Conservation (phyloP, 2,113 vertebrate genomes). For the Gopherus flavomarginatus region DNA sequence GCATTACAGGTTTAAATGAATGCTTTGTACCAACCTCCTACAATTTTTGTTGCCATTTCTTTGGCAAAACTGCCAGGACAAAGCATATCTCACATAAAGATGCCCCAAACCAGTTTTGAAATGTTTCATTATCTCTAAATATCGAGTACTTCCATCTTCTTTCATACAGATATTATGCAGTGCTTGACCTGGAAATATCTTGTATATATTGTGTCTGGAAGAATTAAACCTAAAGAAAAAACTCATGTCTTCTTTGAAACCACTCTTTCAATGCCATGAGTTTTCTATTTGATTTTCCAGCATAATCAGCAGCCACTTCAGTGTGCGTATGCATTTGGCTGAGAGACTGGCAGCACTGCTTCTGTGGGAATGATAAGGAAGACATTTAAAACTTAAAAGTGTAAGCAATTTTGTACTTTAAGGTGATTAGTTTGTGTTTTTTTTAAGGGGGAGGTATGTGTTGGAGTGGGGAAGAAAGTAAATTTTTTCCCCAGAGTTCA, state of each 20-base stretch:
- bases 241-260: neutral
- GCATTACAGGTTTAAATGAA: slow-evolving; percentile 29
- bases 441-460: neutral
- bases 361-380: neutral
- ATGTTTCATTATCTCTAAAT: neutral
- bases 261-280: fast-evolving
- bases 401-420: neutral
- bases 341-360: neutral
- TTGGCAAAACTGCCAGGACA: neutral
- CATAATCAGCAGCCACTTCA: neutral
- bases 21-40: neutral
- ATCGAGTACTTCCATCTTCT: neutral
- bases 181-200: neutral
- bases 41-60: neutral
- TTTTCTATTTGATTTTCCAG: neutral
- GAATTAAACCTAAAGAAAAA: neutral
- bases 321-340: fast-evolving
- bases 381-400: neutral
- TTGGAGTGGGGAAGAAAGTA: neutral
- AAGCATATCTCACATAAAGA: neutral
- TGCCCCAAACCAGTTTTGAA: neutral
- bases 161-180: neutral
- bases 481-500: fast-evolving
- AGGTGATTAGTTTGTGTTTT: neutral
- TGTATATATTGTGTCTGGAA: neutral